Conservation (phyloP, 2,797 vertebrate genomes). For the Mormyrops boulengeri region DNA sequence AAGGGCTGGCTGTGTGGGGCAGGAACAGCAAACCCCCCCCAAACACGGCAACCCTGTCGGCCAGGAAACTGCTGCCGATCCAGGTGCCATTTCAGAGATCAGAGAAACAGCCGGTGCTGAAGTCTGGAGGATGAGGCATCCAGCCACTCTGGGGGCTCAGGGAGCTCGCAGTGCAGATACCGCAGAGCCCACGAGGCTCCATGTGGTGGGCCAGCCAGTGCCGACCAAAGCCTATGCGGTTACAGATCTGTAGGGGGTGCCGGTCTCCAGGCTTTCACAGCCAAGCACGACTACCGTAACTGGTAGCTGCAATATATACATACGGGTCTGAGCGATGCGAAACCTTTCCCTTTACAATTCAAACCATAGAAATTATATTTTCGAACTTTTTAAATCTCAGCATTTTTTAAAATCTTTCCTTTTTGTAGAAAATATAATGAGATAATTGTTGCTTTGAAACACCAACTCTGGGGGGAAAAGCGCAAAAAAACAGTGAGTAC, state of each 20-base stretch:
- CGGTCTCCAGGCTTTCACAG: not conserved
- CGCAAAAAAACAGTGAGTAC: constrained; percentile 1
- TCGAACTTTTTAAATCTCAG: not conserved
- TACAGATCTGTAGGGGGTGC: not conserved
- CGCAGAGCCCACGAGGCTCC: not conserved
- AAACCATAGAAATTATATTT: constrained; percentile 3
- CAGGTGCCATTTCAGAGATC: not conserved
- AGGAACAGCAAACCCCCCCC: not conserved
- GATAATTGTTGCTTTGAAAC: not conserved
- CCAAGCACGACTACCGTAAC: not conserved
- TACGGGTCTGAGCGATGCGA: not conserved
- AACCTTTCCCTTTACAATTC: not conserved
- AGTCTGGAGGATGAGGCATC: not conserved
- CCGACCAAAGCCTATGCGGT: not conserved
- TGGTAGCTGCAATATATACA: not conserved
- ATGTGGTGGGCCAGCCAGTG: not conserved
- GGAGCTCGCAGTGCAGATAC: not conserved
- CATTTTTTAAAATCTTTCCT: not conserved
- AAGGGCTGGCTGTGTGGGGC: not conserved
- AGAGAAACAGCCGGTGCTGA: not conserved
- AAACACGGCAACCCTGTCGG: not conserved
- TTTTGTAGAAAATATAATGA: constrained; percentile 12
- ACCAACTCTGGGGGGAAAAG: not conserved
- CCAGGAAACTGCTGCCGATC: not conserved
- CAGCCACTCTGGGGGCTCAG: not conserved